Base-by-base conservation (phyloP, 37 sponge, comb jelly and placozoan species). In the Diacarnus erythraeanus region DNA sequence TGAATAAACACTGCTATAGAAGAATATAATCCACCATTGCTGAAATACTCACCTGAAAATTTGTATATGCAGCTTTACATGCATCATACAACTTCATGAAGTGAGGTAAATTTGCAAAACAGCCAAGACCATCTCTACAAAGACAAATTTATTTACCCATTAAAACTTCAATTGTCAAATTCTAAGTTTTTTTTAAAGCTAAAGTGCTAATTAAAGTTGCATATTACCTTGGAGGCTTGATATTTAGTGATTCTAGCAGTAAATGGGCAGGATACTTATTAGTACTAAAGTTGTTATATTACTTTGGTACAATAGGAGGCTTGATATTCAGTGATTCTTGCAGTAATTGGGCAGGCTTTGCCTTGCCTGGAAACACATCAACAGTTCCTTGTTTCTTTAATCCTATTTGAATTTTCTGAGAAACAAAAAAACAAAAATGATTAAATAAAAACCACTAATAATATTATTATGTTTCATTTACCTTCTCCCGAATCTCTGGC, bases 21-120 rank as follows among this genome's bases (percentile, higher is more conserved):
- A n/a, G n/a, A n/a, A n/a, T n/a, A n/a, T n/a, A n/a, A n/a, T n/a
- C n/a, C n/a, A n/a, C n/a, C n/a, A n/a, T n/a, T n/a, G n/a, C n/a
- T n/a, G n/a, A n/a, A n/a, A n/a, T n/a, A n/a, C 59, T 57, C 30
- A 87, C 83, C 77, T 80, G 80, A 38, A 83, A 92, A 66, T 83
- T 87, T 12, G 73, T 86, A 59, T 87, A 92, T 10, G 88, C 87
- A 27, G 87, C 75, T 68, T 74, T 87, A 43, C 88, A 64, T 3
- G 84, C 80, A 60, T 87, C 84, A 12, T 66, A 71, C 35, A 92
- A 38, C 76, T 80, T 92, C 42, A 80, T 25, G 71, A 75, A 87
- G 58, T 83, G 84, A 64, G 71, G 72, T 2, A 64, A 43, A 20
- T n/a, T n/a, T 12, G 51, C 59, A 69, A 86, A 83, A 20, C 63